Conservation (phyloP, 1,140 invertebrate genomes). For the Cecropterus lyciades region DNA sequence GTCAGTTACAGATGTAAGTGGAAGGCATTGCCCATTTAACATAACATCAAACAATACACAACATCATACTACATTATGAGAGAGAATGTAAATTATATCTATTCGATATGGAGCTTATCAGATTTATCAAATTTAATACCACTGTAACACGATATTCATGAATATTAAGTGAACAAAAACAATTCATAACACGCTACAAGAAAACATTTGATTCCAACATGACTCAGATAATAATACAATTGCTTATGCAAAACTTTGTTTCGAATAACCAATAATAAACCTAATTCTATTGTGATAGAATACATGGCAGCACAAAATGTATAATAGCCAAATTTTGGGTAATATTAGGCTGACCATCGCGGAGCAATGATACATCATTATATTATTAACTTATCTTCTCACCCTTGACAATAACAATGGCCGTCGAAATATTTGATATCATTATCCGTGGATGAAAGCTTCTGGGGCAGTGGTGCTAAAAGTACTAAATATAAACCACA, state of each 20-base stretch:
- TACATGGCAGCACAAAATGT: constrained; percentile 37
- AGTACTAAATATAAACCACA: too few species aligned
- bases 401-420: constrained; percentile 81
- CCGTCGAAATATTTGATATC: constrained; percentile 79
- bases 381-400: constrained; percentile 82
- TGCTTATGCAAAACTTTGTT: constrained; percentile 47
- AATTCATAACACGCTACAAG: constrained; percentile 62
- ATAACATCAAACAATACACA: too few species aligned
- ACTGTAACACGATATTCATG: constrained; percentile 24
- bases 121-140: constrained; percentile 12
- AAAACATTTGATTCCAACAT: constrained; percentile 73
- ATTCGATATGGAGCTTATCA: too few species aligned
- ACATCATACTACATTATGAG: too few species aligned
- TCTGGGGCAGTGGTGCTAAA: constrained; percentile 25
- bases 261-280: constrained; percentile 43
- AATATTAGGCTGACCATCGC: constrained; percentile 60
- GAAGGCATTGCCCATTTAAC: too few species aligned
- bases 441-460: constrained; percentile 63
- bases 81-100: too few species aligned
- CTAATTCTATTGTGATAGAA: constrained; percentile 34
- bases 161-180: constrained; percentile 57
- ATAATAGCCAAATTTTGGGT: constrained; percentile 53
- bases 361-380: constrained; percentile 79
- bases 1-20: too few species aligned
- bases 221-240: constrained; percentile 68